Evolutionary conservation across 2,888 invertebrate species (phyloP).

Genomic region (Mystacides longicornis): DNA sequence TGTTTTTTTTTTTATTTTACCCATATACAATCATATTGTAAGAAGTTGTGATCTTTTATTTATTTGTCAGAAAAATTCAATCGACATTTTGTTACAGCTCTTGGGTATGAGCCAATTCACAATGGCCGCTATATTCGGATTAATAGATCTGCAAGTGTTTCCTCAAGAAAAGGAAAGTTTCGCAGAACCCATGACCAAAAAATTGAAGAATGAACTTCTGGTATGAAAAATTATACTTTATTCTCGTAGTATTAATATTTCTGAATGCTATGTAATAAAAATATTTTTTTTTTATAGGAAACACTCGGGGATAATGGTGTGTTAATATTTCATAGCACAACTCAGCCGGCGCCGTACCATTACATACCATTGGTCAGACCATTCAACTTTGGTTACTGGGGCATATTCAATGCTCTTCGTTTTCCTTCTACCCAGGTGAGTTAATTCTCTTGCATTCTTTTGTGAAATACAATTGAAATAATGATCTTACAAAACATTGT

Average conservation of each 20-base stretch:
- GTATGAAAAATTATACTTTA: conserved; percentile 35
- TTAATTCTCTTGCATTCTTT: too few species aligned
- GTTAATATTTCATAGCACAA: conserved; percentile 74
- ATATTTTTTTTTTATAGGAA: conserved; percentile 38
- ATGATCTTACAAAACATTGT: too few species aligned
- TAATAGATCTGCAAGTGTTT: conserved; percentile 56
- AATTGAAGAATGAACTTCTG: conserved; percentile 52
- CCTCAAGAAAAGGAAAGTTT: conserved; percentile 58
- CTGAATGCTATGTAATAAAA: background rate
- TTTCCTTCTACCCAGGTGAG: conserved; percentile 69
- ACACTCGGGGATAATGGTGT: conserved; percentile 72
- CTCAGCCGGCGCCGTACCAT: conserved; percentile 75
- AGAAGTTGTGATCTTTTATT: too few species aligned
- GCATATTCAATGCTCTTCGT: conserved; percentile 75
- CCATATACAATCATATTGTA: too few species aligned
- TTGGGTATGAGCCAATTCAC: conserved; percentile 57
- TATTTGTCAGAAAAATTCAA: too few species aligned
- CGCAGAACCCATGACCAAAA: conserved; percentile 53
- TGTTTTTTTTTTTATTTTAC: too few species aligned
- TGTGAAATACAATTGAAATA: too few species aligned
- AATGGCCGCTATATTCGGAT: conserved; percentile 58
- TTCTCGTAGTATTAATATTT: background rate
- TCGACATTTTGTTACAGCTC: too few species aligned
- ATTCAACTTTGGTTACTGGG: conserved; percentile 80
- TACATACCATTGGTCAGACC: conserved; percentile 68